Percentiles rank a stretch among this genome's conserved stretches.
phyloP scores from a whole-genome alignment of 2,888 invertebrate genomes.

The Buathra laborator region DNA sequence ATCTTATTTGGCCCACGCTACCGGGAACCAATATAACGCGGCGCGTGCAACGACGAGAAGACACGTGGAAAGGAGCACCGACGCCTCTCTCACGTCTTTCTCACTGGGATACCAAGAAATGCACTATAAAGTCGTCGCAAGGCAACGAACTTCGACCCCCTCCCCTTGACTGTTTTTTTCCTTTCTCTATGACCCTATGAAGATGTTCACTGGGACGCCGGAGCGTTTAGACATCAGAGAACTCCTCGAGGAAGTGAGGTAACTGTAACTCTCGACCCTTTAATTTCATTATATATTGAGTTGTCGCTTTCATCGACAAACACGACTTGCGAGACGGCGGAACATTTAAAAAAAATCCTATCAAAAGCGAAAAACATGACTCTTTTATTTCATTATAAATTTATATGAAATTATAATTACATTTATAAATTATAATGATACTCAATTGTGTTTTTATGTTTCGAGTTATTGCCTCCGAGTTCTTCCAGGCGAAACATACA shows the following conservation, averaged over 20 bases:
- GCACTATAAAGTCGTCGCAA: constrained; percentile 65
- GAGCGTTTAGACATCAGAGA: constrained; percentile 64
- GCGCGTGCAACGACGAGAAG: constrained; percentile 47
- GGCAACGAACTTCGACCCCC: constrained; percentile 65
- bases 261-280: neutral
- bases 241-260: constrained; percentile 1
- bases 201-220: constrained; percentile 35
- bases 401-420: too few species aligned
- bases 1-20: constrained; percentile 68
- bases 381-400: too few species aligned
- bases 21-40: constrained; percentile 74
- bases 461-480: constrained; percentile 3
- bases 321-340: neutral
- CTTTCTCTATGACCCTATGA: constrained; percentile 32
- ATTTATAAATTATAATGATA: too few species aligned
- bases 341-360: too few species aligned
- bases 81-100: constrained; percentile 48
- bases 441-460: neutral
- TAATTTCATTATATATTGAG: neutral
- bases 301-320: neutral
- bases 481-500: too few species aligned
- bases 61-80: constrained; percentile 52
- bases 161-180: constrained; percentile 19
- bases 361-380: too few species aligned
- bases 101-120: constrained; percentile 75